Evolutionary conservation across 2,113 vertebrate genomes (phyloP).

Genomic region (Merops nubicus): DNA sequence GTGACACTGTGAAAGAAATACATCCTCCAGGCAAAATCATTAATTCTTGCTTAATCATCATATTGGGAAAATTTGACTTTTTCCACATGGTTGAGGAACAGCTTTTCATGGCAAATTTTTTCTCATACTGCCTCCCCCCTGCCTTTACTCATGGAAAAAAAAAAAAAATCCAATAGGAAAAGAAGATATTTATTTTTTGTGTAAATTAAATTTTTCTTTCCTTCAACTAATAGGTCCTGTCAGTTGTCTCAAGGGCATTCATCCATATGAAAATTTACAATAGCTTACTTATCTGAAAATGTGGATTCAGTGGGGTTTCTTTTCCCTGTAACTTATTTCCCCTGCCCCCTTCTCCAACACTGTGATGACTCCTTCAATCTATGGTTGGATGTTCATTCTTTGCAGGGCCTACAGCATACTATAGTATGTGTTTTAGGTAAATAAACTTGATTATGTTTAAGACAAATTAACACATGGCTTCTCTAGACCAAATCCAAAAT

Average conservation of each 20-base stretch:
- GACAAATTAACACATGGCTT: background rate
- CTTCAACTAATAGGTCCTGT: background rate
- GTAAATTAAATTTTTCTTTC: background rate
- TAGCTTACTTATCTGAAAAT: background rate
- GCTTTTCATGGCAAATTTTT: background rate
- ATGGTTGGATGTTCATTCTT: background rate
- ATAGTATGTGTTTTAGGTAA: background rate
- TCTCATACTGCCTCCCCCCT: background rate
- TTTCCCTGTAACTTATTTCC: background rate
- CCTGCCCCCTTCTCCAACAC: too few relatives aligned
- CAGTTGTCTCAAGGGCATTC: background rate
- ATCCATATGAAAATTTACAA: background rate
- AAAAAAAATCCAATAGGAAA: background rate
- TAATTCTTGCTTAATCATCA: background rate
- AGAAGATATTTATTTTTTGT: background rate
- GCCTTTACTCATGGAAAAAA: background rate
- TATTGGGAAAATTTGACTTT: background rate
- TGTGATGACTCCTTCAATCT: background rate
- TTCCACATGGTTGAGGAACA: background rate
- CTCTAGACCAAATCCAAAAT: background rate
- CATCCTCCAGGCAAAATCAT: background rate
- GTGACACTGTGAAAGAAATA: background rate
- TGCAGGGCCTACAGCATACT: background rate
- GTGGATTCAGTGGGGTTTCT: background rate
- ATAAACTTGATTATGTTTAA: background rate